phyloP scores from a whole-genome alignment of 2,797 vertebrate genomes.

The Sternarchorhynchus goeldii region DNA sequence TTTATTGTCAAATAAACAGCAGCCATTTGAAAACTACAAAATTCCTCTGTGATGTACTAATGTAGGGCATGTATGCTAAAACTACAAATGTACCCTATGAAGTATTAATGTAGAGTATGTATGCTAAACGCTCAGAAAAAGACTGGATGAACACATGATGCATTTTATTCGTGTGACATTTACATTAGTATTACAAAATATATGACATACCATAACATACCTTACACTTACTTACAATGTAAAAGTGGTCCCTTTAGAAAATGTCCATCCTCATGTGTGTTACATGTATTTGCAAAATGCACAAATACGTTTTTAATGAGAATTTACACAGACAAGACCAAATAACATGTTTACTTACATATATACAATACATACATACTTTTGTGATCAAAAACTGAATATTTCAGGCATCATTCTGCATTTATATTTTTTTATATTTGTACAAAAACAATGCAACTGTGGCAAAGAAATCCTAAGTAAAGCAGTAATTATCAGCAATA shows the following conservation, averaged over 20 bases:
- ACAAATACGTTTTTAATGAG: neutral
- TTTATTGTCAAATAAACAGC: conserved; percentile 19
- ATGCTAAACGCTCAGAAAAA: neutral
- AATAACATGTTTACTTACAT: conserved; percentile 16
- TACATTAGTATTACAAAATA: conserved; percentile 54
- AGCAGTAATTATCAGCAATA: neutral
- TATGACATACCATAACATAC: conserved; percentile 38
- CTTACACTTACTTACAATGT: conserved; percentile 25
- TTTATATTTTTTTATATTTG: conserved; percentile 39
- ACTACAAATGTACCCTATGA: neutral
- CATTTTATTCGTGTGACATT: conserved; percentile 47
- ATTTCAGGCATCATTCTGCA: neutral
- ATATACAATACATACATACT: neutral
- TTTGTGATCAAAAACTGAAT: conserved; percentile 29
- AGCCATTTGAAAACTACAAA: neutral
- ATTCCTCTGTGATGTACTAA: neutral
- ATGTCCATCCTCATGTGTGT: conserved; percentile 6
- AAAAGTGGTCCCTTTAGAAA: conserved; percentile 33
- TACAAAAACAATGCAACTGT: conserved; percentile 14
- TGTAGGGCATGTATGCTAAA: neutral
- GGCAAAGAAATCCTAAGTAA: neutral
- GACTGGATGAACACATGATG: conserved; percentile 31
- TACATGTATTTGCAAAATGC: conserved; percentile 16
- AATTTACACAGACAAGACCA: conserved; percentile 35
- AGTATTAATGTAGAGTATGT: neutral